Percentiles rank a stretch among this genome's conserved stretches.
These are phyloP conservation scores for Aplysia californica DNA, from an alignment of 1,140 invertebrate species.

Conservation along the genomic window DNA sequence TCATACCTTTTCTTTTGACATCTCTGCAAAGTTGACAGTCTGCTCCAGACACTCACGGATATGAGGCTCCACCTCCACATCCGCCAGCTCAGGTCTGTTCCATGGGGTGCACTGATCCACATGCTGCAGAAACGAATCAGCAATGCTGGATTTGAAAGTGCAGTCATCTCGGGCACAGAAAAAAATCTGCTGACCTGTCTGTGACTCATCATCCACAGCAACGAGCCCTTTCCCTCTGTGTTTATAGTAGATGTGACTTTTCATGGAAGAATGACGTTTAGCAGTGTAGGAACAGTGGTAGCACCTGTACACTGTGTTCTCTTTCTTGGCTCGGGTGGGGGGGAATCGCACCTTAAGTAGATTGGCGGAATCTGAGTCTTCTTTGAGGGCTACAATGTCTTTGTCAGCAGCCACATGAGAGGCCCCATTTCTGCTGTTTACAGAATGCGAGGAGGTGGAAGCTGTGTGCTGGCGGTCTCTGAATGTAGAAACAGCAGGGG, in stretches of 20 bases:
- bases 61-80: conserved; percentile 36
- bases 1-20: conserved; percentile 13
- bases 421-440: too few relatives aligned
- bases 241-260: conserved; percentile 38
- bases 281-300: conserved; percentile 53
- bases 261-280: conserved; percentile 29
- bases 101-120: conserved; percentile 52
- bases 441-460: too few relatives aligned
- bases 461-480: too few relatives aligned
- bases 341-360: conserved; percentile 7
- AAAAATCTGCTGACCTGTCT: conserved; percentile 48
- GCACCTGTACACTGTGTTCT: conserved; percentile 44
- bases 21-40: conserved; percentile 45
- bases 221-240: conserved; percentile 50
- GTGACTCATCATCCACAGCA: conserved; percentile 48
- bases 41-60: conserved; percentile 48
- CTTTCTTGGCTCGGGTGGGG: neutral
- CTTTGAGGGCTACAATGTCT: conserved; percentile 34
- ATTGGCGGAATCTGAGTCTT: conserved; percentile 40
- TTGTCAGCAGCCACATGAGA: too few relatives aligned
- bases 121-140: conserved; percentile 46
- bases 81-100: conserved; percentile 35
- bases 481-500: too few relatives aligned
- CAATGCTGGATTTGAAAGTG: conserved; percentile 50
- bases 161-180: conserved; percentile 55